Conservation (phyloP, 2,113 vertebrate species). For the Bos javanicus region DNA sequence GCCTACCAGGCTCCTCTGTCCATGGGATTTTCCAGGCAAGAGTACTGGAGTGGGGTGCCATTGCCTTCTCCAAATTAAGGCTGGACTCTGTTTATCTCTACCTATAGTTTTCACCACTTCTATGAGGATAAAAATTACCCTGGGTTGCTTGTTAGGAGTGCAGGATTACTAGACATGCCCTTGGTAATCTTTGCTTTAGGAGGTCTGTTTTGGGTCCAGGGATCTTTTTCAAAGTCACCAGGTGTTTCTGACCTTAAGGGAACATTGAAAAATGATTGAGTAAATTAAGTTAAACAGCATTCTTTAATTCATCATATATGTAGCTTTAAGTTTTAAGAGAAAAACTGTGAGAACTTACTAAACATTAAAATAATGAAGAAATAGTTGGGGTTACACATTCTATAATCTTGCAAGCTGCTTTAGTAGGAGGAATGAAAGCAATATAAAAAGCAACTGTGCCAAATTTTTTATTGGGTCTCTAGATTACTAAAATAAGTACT, state of each 20-base stretch:
- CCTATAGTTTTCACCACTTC: background rate
- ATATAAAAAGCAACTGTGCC: conserved; percentile 20
- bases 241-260: background rate
- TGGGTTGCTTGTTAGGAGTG: background rate
- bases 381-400: background rate
- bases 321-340: background rate
- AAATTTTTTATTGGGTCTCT: conserved; percentile 30
- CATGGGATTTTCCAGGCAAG: too few species aligned
- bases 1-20: too few species aligned
- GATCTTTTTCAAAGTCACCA: background rate
- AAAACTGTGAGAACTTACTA: background rate
- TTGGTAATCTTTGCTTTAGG: background rate
- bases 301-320: background rate
- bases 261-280: background rate
- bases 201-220: background rate
- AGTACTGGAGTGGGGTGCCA: too few species aligned
- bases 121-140: background rate
- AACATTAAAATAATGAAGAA: conserved; percentile 31
- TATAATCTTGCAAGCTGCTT: conserved; percentile 29
- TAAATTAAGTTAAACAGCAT: background rate
- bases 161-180: background rate
- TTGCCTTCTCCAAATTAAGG: background rate
- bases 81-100: background rate
- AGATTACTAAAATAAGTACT: conserved; percentile 17
- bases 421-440: conserved; percentile 20